A percentile compares a stretch with the other conserved stretches of the same genome.
Evolutionary conservation across 2,113 vertebrate genomes (phyloP).

Genomic region (Noctilio leporinus): DNA sequence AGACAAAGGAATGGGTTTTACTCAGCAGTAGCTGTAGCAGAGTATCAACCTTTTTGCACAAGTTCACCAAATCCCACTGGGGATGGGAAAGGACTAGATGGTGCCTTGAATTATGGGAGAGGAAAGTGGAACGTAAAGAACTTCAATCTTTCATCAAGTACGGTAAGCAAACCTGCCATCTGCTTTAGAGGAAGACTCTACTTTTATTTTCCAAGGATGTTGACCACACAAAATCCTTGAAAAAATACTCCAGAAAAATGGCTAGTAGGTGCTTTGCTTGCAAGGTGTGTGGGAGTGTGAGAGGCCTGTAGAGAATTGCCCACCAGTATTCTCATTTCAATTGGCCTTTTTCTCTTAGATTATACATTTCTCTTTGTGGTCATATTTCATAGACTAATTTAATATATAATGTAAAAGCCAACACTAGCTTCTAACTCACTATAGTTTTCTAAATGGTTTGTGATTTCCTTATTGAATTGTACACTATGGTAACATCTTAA

Average conservation of each 20-base stretch:
- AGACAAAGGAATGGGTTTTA: background rate
- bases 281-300: background rate
- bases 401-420: background rate
- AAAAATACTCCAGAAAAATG: background rate
- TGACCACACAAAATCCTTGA: background rate
- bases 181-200: background rate
- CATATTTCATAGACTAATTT: background rate
- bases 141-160: background rate
- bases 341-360: background rate
- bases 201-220: background rate
- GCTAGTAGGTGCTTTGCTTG: background rate
- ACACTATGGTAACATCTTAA: background rate
- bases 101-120: background rate
- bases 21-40: background rate
- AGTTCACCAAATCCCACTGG: background rate
- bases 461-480: background rate
- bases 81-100: background rate
- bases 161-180: background rate
- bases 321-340: background rate
- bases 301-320: background rate
- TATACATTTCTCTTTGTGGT: background rate
- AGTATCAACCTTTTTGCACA: background rate
- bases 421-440: background rate
- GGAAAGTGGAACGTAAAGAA: background rate
- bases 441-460: background rate